Percentiles rank a stretch among this genome's conserved stretches.
Evolutionary conservation across 2,113 vertebrate species (phyloP).

Genomic region (Urocitellus parryii): DNA sequence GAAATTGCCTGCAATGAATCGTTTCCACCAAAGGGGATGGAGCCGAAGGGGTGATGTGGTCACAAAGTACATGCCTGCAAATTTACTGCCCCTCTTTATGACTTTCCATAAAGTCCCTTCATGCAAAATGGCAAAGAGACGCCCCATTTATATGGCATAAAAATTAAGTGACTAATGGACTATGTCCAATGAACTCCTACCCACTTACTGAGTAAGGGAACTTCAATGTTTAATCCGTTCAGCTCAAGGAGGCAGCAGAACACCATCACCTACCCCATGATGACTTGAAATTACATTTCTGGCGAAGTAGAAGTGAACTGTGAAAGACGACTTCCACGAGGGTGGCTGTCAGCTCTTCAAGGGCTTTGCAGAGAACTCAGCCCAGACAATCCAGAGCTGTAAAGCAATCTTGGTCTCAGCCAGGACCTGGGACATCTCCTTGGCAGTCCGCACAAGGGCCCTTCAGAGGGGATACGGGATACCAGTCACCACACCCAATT

Average conservation of each 20-base stretch:
- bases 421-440: background rate
- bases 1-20: constrained; percentile 20
- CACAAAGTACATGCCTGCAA: background rate
- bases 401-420: background rate
- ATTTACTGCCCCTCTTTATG: constrained; percentile 68
- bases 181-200: constrained; percentile 81
- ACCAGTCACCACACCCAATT: fast-evolving
- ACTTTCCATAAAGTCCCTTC: constrained; percentile 69
- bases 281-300: constrained; percentile 63
- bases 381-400: background rate
- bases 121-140: constrained; percentile 71
- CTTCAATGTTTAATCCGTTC: constrained; percentile 73
- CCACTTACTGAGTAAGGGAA: constrained; percentile 56
- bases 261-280: constrained; percentile 54
- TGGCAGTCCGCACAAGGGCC: fast-evolving
- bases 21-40: background rate
- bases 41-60: background rate
- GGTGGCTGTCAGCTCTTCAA: background rate
- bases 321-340: constrained; percentile 12
- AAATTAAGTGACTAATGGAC: constrained; percentile 81
- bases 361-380: background rate
- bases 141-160: constrained; percentile 74
- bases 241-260: constrained; percentile 22
- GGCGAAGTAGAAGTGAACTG: constrained; percentile 49
- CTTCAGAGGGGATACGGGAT: background rate